These are phyloP conservation scores for Cairina moschata DNA, from an alignment of 2,113 vertebrate species.

Conservation along the genomic window DNA sequence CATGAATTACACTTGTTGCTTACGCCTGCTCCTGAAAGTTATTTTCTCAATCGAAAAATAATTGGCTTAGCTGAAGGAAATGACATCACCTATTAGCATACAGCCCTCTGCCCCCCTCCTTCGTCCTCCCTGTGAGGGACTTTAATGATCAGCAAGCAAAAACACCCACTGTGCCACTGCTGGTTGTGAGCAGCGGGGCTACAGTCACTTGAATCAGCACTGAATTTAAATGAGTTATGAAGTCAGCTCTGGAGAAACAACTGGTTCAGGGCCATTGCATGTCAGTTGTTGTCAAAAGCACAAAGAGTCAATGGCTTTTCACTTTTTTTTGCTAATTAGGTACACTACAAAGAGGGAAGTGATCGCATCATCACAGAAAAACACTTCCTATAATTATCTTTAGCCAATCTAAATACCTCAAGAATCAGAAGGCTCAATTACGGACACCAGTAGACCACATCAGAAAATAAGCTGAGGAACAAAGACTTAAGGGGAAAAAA, in stretches of 20 bases:
- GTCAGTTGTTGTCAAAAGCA: neutral
- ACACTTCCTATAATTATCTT: neutral
- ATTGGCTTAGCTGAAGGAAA: constrained; percentile 15
- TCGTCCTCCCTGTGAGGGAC: neutral
- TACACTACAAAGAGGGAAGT: neutral
- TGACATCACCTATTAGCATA: neutral
- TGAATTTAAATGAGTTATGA: neutral
- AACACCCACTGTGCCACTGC: neutral
- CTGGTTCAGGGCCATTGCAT: neutral
- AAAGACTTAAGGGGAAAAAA: neutral
- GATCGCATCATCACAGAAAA: neutral
- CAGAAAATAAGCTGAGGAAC: neutral
- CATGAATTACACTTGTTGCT: neutral
- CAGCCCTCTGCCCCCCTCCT: neutral
- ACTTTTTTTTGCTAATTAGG: neutral
- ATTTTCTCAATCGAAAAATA: constrained; percentile 19
- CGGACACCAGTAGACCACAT: neutral
- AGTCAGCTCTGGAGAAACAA: neutral
- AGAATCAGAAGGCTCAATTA: neutral
- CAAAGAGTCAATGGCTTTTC: neutral
- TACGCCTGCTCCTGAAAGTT: neutral
- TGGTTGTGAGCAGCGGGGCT: neutral
- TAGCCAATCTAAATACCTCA: neutral
- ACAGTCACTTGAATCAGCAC: neutral
- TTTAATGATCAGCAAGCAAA: neutral